Conservation (phyloP, 2,888 invertebrate genomes). For the Pterostichus madidus region DNA sequence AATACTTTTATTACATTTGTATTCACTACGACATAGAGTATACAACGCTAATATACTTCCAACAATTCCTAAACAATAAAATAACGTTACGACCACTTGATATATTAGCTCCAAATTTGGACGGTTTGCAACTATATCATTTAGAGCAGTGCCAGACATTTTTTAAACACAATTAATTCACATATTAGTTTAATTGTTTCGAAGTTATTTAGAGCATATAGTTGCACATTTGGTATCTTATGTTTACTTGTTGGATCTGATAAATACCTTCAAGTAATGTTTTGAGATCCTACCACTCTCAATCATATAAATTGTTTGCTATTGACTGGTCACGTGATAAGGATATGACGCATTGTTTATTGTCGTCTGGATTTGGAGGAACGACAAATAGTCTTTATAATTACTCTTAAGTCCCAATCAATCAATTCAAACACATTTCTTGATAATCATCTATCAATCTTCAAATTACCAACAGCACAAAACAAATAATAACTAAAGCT, state of each 20-base stretch:
- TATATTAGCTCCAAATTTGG: constrained; percentile 52
- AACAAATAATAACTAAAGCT: too few species aligned
- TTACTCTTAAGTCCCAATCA: constrained; percentile 38
- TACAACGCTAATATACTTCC: constrained; percentile 89
- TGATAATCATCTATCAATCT: neutral
- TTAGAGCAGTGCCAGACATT: constrained; percentile 22
- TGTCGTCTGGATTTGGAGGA: constrained; percentile 47
- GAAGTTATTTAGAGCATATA: too few species aligned
- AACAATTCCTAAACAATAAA: constrained; percentile 84
- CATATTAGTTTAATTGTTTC: constrained; percentile 4
- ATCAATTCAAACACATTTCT: neutral
- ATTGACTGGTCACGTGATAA: constrained; percentile 50
- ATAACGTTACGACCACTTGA: constrained; percentile 78
- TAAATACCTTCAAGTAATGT: constrained; percentile 30
- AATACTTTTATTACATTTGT: constrained; percentile 88
- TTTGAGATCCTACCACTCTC: constrained; percentile 35
- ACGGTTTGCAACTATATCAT: neutral
- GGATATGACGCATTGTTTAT: constrained; percentile 55
- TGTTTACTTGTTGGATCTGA: constrained; percentile 41
- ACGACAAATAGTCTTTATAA: constrained; percentile 29
- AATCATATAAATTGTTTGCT: constrained; percentile 48
- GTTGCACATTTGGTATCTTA: too few species aligned
- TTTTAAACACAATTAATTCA: constrained; percentile 39
- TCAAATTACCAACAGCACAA: neutral
- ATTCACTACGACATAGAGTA: constrained; percentile 83